phyloP scores from a whole-genome alignment of 2,113 vertebrate genomes.

The Dunckerocampus dactyliophorus region DNA sequence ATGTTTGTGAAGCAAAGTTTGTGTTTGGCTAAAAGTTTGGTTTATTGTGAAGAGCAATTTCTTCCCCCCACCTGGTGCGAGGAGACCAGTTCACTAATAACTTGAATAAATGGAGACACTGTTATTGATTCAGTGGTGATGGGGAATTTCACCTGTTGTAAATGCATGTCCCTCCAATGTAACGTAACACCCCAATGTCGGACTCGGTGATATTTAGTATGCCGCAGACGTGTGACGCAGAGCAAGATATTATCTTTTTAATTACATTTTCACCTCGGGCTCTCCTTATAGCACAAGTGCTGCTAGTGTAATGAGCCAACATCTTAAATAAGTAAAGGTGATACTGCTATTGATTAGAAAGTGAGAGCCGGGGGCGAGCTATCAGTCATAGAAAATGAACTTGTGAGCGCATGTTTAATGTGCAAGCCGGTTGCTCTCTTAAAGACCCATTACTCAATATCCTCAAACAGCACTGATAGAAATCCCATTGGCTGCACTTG shows the following conservation, averaged over 20 bases:
- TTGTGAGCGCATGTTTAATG: slow-evolving; percentile 39
- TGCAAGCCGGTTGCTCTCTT: slow-evolving; percentile 26
- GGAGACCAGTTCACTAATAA: not conserved
- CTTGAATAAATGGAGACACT: slow-evolving; percentile 29
- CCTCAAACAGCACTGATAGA: slow-evolving; percentile 33
- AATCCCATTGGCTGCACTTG: slow-evolving; percentile 30
- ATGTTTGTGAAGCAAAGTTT: too few relatives aligned
- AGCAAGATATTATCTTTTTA: slow-evolving; percentile 62
- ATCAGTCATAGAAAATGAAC: slow-evolving; percentile 52
- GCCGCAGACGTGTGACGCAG: slow-evolving; percentile 46
- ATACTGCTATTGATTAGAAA: slow-evolving; percentile 63
- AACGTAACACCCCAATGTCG: slow-evolving; percentile 30
- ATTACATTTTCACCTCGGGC: slow-evolving; percentile 58
- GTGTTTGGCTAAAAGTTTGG: too few relatives aligned
- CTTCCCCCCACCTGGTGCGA: too few relatives aligned
- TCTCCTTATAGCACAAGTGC: slow-evolving; percentile 53
- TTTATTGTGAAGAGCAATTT: slow-evolving; percentile 27
- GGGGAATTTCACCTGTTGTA: slow-evolving; percentile 19
- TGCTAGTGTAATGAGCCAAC: slow-evolving; percentile 59
- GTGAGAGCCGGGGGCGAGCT: slow-evolving; percentile 37
- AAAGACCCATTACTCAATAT: slow-evolving; percentile 44
- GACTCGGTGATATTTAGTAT: slow-evolving; percentile 35
- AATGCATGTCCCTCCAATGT: slow-evolving; percentile 11
- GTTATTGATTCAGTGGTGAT: slow-evolving; percentile 32
- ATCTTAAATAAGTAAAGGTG: slow-evolving; percentile 66